Evolutionary conservation across 2,888 invertebrate genomes (phyloP).

Genomic region (Oscheius sp.): DNA sequence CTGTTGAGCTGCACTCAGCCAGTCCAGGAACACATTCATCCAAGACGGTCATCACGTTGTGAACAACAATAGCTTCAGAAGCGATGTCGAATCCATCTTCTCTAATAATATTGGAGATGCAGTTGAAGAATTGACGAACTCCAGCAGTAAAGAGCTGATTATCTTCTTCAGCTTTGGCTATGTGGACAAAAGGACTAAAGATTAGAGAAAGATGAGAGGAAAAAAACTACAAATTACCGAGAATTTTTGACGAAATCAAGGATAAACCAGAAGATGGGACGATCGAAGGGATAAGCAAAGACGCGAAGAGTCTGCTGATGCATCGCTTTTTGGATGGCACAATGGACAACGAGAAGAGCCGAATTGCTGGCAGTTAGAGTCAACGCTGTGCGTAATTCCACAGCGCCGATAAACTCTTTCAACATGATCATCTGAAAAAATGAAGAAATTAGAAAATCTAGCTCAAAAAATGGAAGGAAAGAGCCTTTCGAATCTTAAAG

Average conservation of each 20-base stretch:
- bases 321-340: conserved; percentile 21
- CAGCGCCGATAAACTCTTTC: conserved; percentile 25
- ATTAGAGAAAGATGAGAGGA: no score
- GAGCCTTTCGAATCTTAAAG: no score
- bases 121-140: conserved; percentile 15
- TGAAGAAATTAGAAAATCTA: no score
- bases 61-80: conserved; percentile 14
- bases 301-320: conserved; percentile 11
- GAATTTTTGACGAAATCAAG: conserved; percentile 27
- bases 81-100: conserved; percentile 12
- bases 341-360: conserved; percentile 19
- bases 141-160: conserved; percentile 8
- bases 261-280: conserved; percentile 29
- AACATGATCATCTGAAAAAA: conserved; percentile 33
- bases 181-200: conserved; percentile 28
- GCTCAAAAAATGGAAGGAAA: no score
- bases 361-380: conserved; percentile 2
- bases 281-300: conserved; percentile 27
- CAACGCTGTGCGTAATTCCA: conserved; percentile 25
- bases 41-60: conserved; percentile 15
- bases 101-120: neutral
- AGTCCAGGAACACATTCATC: conserved; percentile 5
- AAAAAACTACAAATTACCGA: neutral
- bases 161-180: conserved; percentile 21
- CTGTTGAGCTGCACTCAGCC: neutral